Evolutionary conservation across 2,888 invertebrate genomes (phyloP), one percentile per base, ranked within the genome.

Genomic region (Hylaea fasciaria): DNA sequence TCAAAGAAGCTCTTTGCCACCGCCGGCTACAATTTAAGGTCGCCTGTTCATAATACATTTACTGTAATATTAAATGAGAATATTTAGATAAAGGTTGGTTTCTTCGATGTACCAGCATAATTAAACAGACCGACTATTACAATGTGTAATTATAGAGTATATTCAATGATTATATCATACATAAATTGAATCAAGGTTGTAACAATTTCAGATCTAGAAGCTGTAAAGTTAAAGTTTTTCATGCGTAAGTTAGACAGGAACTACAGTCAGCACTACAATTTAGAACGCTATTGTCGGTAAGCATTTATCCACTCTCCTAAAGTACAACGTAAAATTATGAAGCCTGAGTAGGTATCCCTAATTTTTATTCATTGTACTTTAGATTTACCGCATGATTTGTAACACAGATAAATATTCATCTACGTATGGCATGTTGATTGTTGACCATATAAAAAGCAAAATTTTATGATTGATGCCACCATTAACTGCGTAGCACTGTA

Each of bases 341-440:
- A 45, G 13, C 22, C 39, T 45, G 1, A 5, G 41, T 16, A 32
- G 3, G 41, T 16, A 32, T 3, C 39, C 44, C 17, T 64, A 70
- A 70, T 73, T 70, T 64, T 61, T 68, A 69, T 71, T 74, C 67
- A 72, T 68, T 65, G 52, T 65, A 63, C 73, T 72, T 64, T 68
- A 65, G 51, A 68, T 66, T 70, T 57, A 65, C 57, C 49, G 51
- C 66, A 66, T 73, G 73, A 76, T 76, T 76, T 76, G 77, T 78
- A 71, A 62, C 72, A 66, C 73, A 70, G 70, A 78, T 77, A 77
- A 77, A 77, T 78, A 72, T 74, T 66, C 73, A 77, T 76, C 70
- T 72, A 68, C 64, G 70, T 64, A 65, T 65, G 53, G 62, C 61
- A 63, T 64, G 69, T 65, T 77, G 77, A 74, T 77, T 64, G 69